These are phyloP conservation scores for Zosterops japonicus DNA, from an alignment of 2,113 vertebrate genomes.

Conservation along the genomic window DNA sequence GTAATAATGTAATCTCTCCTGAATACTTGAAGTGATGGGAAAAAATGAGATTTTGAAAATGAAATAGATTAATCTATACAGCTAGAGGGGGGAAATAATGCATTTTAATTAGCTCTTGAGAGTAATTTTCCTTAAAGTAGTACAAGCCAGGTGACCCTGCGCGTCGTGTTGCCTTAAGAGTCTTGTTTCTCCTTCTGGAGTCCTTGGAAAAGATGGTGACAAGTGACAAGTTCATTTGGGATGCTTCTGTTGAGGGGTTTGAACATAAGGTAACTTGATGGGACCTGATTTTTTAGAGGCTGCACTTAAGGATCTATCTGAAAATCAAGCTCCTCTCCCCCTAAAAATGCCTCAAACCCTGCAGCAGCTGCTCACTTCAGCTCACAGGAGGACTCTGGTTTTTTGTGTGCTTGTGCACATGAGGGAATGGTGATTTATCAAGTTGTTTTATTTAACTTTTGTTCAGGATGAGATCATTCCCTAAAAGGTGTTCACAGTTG, in stretches of 20 bases:
- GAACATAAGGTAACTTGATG: not conserved
- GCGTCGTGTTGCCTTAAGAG: slow-evolving; percentile 32
- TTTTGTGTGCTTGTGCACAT: not conserved
- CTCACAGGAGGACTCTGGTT: not conserved
- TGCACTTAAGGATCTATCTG: not conserved
- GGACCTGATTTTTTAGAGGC: slow-evolving; percentile 2
- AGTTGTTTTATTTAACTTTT: slow-evolving; percentile 38
- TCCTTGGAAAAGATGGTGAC: slow-evolving; percentile 48
- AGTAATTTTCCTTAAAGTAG: slow-evolving; percentile 56
- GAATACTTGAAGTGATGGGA: slow-evolving; percentile 65
- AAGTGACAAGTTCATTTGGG: slow-evolving; percentile 46
- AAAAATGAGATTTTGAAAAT: slow-evolving; percentile 59
- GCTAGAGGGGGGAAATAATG: slow-evolving; percentile 43
- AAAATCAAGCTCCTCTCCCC: not conserved
- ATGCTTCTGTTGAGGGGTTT: not conserved
- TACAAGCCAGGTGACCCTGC: slow-evolving; percentile 59
- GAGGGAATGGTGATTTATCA: not conserved
- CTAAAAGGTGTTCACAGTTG: slow-evolving; percentile 17
- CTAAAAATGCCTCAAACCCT: not conserved
- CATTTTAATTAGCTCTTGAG: slow-evolving; percentile 58
- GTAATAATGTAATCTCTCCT: slow-evolving; percentile 65
- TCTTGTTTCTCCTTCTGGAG: slow-evolving; percentile 30
- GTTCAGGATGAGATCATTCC: slow-evolving; percentile 37
- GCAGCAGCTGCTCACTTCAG: not conserved
- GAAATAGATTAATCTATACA: slow-evolving; percentile 68